A percentile compares a stretch with the other conserved stretches of the same genome.
Conservation (phyloP, 2,113 vertebrate genomes). For the Pungitius pungitius region DNA sequence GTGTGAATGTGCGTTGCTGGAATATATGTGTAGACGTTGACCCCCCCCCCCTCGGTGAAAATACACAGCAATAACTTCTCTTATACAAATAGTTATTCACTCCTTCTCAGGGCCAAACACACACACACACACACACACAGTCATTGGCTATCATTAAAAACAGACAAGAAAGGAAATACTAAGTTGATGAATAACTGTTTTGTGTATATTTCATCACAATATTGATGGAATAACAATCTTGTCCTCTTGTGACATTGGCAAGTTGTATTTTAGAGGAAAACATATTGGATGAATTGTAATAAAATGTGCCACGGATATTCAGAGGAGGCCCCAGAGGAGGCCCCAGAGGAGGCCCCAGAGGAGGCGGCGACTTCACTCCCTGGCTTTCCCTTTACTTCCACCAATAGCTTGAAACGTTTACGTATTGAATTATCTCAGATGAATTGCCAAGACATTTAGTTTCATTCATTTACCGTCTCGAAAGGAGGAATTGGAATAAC, state of each 20-base stretch:
- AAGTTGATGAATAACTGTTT: neutral
- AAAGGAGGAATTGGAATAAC: neutral
- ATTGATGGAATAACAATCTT: neutral
- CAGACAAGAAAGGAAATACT: neutral
- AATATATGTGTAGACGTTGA: slow-evolving; percentile 37
- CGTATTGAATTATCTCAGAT: neutral
- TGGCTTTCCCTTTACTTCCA: neutral
- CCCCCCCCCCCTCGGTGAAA: slow-evolving; percentile 19
- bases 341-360: neutral
- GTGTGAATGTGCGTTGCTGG: neutral
- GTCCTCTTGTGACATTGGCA: neutral
- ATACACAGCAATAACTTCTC: slow-evolving; percentile 31
- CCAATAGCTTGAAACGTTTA: neutral
- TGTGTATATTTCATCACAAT: neutral
- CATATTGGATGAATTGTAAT: neutral
- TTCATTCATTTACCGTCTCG: neutral
- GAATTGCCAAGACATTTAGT: neutral
- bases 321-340: neutral
- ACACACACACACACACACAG: neutral
- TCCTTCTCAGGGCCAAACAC: neutral
- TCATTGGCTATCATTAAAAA: neutral
- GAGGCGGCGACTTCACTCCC: neutral
- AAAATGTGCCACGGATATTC: neutral
- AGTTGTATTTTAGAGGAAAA: neutral
- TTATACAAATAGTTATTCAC: slow-evolving; percentile 3